Evolutionary conservation across 2,797 vertebrate genomes (phyloP), one percentile per base, ranked within the genome.

Genomic region (Yasuhikotakia modesta): DNA sequence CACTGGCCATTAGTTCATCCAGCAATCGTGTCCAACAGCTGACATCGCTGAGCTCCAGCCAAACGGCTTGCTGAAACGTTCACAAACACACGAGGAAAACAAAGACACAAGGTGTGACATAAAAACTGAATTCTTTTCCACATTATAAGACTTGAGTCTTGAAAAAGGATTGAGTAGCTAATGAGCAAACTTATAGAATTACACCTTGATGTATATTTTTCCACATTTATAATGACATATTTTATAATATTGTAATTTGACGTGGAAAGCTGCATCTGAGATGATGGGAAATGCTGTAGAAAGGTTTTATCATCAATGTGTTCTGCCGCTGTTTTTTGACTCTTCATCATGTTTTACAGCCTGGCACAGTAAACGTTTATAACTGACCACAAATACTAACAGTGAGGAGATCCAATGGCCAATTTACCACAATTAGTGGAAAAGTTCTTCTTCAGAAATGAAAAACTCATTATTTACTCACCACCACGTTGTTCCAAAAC

Each of bases 171-270:
- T 70, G 79, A 86, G 83, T 81, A 79, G 87, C 81, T 66, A 43
- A 83, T 81, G 81, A 87, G 79, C 73, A 81, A 76, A 70, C 79
- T 70, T 81, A 84, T 76, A 83, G 82, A 79, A 83, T 16, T 60
- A 16, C 81, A 79, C 76, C 80, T 87, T 79, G n/a, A 65, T 82
- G 81, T 82, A 78, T 86, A 88, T 82, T 85, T 8, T 87, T 90
- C 87, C 89, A 88, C 64, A 35, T n/a, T 86, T 80, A 80, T 89
- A 88, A 91, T 91, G 89, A 84, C 79, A 79, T n/a, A 84, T 87
- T 84, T 89, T 71, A 67, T 81, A 84, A 81, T 52, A 63, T 67
- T 83, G 76, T 81, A 80, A 89, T 73, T 87, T 82, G 65, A 79
- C 5, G 78, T 84, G 70, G 76, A 87, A 82, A 84, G 74, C 74